A percentile compares a stretch with the other conserved stretches of the same genome.
phyloP scores from a whole-genome alignment of 2,113 vertebrate species.

The Cyanistes caeruleus region DNA sequence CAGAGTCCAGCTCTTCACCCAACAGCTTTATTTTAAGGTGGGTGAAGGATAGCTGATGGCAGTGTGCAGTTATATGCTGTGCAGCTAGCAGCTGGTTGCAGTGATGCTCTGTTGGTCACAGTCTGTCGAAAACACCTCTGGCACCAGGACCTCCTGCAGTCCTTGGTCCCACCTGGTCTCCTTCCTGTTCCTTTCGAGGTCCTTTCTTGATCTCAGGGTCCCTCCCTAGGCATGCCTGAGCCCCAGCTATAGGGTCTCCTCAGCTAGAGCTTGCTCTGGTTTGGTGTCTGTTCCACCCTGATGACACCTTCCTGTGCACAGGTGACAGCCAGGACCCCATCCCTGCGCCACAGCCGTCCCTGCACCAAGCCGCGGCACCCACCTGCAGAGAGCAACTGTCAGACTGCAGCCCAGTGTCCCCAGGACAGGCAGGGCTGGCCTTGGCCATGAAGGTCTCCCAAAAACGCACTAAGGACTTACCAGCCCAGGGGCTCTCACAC shows the following conservation, averaged over 20 bases:
- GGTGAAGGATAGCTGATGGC: neutral
- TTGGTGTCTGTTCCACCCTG: constrained; percentile 66
- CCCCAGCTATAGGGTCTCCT: fast-evolving
- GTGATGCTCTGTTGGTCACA: fast-evolving
- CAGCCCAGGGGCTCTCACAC: constrained; percentile 94
- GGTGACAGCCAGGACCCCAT: constrained; percentile 88
- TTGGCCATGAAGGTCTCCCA: fast-evolving
- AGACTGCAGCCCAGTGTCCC: neutral
- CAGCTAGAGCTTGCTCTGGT: constrained; percentile 83
- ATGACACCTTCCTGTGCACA: constrained; percentile 92
- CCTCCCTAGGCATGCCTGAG: fast-evolving
- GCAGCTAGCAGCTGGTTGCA: neutral
- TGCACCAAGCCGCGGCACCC: constrained; percentile 87
- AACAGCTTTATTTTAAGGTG: neutral
- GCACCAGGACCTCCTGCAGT: fast-evolving
- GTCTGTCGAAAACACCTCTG: fast-evolving
- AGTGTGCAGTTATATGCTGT: fast-evolving
- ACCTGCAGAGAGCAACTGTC: constrained; percentile 64
- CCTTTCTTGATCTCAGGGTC: neutral
- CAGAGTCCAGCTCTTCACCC: neutral
- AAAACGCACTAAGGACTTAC: constrained; percentile 56
- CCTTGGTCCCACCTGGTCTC: neutral
- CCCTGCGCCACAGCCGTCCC: constrained; percentile 89
- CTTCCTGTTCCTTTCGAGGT: neutral
- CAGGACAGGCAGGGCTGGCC: fast-evolving